phyloP scores from a whole-genome alignment of 37 sponge, comb jelly and placozoan genomes.

The Chondrilla cf. caribensis region DNA sequence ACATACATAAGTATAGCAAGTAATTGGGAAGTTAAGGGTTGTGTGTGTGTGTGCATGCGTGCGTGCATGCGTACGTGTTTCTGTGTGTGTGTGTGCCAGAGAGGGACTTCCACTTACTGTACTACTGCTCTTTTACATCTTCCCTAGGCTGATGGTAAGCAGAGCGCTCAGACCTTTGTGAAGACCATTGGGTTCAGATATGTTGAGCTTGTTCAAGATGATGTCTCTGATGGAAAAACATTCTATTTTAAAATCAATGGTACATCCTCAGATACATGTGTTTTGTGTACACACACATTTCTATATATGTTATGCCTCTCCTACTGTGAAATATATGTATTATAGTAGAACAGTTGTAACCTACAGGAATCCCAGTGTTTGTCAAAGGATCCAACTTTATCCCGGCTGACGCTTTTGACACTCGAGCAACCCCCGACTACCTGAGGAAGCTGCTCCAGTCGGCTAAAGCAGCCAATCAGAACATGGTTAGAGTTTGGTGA shows the following conservation, averaged over 20 bases:
- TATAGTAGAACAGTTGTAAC: no score
- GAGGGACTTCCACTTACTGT: no score
- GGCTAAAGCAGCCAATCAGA: constrained; percentile 76
- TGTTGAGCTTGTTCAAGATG: constrained; percentile 73
- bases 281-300: no score
- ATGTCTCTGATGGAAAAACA: constrained; percentile 54
- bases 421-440: constrained; percentile 47
- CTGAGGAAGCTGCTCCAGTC: constrained; percentile 49
- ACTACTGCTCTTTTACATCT: no score
- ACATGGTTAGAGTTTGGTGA: constrained; percentile 90
- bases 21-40: no score
- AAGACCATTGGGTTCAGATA: constrained; percentile 77
- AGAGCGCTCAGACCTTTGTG: constrained; percentile 50
- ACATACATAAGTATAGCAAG: not conserved
- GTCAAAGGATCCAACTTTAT: constrained; percentile 92
- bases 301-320: no score
- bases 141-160: constrained; percentile 35
- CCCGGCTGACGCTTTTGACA: constrained; percentile 88
- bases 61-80: no score
- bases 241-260: constrained; percentile 80
- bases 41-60: no score
- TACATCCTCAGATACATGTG: not conserved
- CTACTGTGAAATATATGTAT: no score
- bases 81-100: no score
- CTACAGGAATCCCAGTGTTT: constrained; percentile 47